Percentiles rank a stretch among this genome's conserved stretches.
These are phyloP conservation scores for Semaprochilodus insignis DNA, from an alignment of 2,797 vertebrate genomes.

Conservation along the genomic window DNA sequence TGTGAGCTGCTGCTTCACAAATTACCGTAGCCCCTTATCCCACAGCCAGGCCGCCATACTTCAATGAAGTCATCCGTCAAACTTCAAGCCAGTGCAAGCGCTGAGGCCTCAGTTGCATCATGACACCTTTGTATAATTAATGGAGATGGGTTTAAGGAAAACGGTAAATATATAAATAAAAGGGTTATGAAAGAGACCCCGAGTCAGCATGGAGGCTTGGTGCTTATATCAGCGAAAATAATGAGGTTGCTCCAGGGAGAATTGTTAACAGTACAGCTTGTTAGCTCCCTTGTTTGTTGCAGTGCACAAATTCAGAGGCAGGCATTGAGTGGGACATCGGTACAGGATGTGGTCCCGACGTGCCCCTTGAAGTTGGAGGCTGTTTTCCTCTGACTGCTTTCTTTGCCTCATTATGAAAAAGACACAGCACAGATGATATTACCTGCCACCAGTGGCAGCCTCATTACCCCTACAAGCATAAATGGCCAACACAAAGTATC, in stretches of 20 bases:
- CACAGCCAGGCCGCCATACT: slow-evolving; percentile 15
- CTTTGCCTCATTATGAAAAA: slow-evolving; percentile 35
- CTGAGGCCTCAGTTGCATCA: slow-evolving; percentile 19
- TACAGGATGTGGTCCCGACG: slow-evolving; percentile 41
- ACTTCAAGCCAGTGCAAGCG: slow-evolving; percentile 30
- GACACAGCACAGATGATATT: slow-evolving; percentile 13
- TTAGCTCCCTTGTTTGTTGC: slow-evolving; percentile 56
- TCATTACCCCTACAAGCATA: background rate
- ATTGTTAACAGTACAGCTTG: slow-evolving; percentile 48
- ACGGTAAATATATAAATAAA: slow-evolving; percentile 29
- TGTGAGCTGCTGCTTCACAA: background rate
- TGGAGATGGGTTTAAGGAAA: slow-evolving; percentile 24
- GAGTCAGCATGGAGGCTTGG: slow-evolving; percentile 21
- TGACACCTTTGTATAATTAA: slow-evolving; percentile 44
- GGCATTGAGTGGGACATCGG: slow-evolving; percentile 33
- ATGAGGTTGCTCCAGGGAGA: slow-evolving; percentile 48
- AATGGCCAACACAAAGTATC: slow-evolving; percentile 3
- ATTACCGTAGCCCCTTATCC: slow-evolving; percentile 18
- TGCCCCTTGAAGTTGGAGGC: slow-evolving; percentile 24
- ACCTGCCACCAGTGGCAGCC: slow-evolving; percentile 10
- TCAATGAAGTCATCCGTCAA: slow-evolving; percentile 17
- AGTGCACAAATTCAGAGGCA: slow-evolving; percentile 28
- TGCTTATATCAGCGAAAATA: slow-evolving; percentile 50
- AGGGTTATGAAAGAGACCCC: slow-evolving; percentile 27
- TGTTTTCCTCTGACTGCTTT: slow-evolving; percentile 30